Percentiles rank a stretch among this genome's conserved stretches.
Evolutionary conservation across 2,888 invertebrate genomes (phyloP).

Genomic region (Unio pictorum): DNA sequence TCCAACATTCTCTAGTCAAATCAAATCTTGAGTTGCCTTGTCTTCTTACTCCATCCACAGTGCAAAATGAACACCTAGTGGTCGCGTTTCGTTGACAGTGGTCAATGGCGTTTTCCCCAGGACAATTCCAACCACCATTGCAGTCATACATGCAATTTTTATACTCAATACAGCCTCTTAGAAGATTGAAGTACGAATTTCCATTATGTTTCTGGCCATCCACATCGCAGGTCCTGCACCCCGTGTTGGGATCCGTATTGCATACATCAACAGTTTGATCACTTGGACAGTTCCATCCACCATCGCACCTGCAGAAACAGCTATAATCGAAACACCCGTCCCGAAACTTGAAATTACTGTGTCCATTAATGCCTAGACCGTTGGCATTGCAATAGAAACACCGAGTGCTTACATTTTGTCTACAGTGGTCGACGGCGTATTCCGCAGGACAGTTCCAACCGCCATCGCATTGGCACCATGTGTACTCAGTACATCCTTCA

Average conservation of each 20-base stretch:
- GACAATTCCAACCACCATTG: slow-evolving; percentile 60
- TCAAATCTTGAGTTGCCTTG: slow-evolving; percentile 36
- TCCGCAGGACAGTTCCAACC: slow-evolving; percentile 44
- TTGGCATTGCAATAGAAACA: slow-evolving; percentile 44
- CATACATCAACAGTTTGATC: slow-evolving; percentile 41
- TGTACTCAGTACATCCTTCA: slow-evolving; percentile 7
- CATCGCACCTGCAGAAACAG: slow-evolving; percentile 47
- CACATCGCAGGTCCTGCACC: slow-evolving; percentile 45
- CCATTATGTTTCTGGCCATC: slow-evolving; percentile 39
- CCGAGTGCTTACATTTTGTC: slow-evolving; percentile 29
- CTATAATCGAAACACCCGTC: slow-evolving; percentile 44
- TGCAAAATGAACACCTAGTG: slow-evolving; percentile 19
- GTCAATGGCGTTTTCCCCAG: slow-evolving; percentile 39
- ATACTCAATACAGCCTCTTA: slow-evolving; percentile 51
- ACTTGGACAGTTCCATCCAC: slow-evolving; percentile 45
- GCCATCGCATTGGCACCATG: slow-evolving; percentile 35
- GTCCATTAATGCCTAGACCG: slow-evolving; percentile 32
- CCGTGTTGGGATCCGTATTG: slow-evolving; percentile 27
- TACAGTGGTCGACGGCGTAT: slow-evolving; percentile 43
- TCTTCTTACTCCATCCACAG: slow-evolving; percentile 13
- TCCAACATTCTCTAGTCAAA: slow-evolving; percentile 34
- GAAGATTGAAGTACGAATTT: slow-evolving; percentile 46
- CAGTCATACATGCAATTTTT: slow-evolving; percentile 54
- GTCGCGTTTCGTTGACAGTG: slow-evolving; percentile 20
- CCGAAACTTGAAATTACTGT: slow-evolving; percentile 28